These are phyloP conservation scores for Drosophila demipolita DNA, from an alignment of 2,888 invertebrate species.

Conservation along the genomic window DNA sequence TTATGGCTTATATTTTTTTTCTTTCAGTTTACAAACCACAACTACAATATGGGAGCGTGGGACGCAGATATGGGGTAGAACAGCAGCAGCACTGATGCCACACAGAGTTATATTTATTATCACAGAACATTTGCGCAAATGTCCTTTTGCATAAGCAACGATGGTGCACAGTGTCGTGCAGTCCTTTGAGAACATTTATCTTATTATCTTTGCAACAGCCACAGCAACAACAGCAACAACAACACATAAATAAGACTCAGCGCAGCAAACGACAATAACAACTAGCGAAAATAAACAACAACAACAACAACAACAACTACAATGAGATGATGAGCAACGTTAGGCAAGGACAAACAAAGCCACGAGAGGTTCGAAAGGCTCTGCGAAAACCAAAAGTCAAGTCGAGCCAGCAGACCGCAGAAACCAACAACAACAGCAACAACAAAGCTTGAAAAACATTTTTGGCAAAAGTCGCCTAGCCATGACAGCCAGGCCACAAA, in stretches of 20 bases:
- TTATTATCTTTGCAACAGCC: conserved; percentile 79
- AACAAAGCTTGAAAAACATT: conserved; percentile 55
- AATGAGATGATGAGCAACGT: conserved; percentile 75
- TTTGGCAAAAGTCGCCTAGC: conserved; percentile 66
- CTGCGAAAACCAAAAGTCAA: conserved; percentile 77
- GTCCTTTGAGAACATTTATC: conserved; percentile 82
- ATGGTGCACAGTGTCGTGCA: conserved; percentile 67
- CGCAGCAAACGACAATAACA: conserved; percentile 42
- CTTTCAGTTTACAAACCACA: conserved; percentile 26
- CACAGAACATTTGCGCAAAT: conserved; percentile 80
- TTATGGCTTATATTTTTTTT: conserved; percentile 12
- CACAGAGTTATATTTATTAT: conserved; percentile 80
- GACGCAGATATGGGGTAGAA: conserved; percentile 1
- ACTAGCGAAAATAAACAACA: conserved; percentile 34
- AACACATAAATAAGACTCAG: conserved; percentile 77
- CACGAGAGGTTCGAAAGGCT: conserved; percentile 68
- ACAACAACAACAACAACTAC: conserved; percentile 54
- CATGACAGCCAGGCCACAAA: conserved; percentile 68
- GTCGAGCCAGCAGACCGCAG: conserved; percentile 78
- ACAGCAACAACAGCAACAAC: conserved; percentile 43
- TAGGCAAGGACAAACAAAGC: conserved; percentile 77
- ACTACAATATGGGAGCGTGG: not conserved
- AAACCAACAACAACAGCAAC: conserved; percentile 37
- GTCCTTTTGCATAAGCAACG: conserved; percentile 80
- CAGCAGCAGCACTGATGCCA: conserved; percentile 53